These are phyloP conservation scores for Microchirus variegatus DNA, from an alignment of 2,797 vertebrate genomes.

Conservation along the genomic window DNA sequence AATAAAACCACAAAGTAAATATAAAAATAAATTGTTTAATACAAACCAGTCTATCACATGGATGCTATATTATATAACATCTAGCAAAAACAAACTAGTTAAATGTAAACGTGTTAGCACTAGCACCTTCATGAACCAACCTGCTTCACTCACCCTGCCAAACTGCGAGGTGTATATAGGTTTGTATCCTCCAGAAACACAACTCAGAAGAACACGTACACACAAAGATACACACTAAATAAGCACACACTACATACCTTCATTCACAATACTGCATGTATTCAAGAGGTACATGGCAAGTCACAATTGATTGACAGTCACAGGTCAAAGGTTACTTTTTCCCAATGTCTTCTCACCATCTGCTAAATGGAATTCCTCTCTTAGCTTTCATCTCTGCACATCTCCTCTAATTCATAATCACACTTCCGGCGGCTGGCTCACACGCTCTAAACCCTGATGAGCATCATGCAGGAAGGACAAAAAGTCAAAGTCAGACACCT, in stretches of 20 bases:
- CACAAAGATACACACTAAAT: too few relatives aligned
- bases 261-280: not conserved
- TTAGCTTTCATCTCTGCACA: conserved; percentile 14
- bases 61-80: conserved; percentile 12
- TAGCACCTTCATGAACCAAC: conserved; percentile 17
- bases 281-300: not conserved
- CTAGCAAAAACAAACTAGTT: conserved; percentile 43
- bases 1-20: not conserved
- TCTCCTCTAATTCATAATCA: conserved; percentile 23
- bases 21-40: not conserved
- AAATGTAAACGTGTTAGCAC: conserved; percentile 38
- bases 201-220: not conserved
- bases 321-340: conserved; percentile 27
- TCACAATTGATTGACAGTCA: conserved; percentile 18
- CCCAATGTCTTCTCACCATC: conserved; percentile 10
- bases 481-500: conserved; percentile 6
- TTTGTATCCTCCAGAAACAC: too few relatives aligned
- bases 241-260: too few relatives aligned
- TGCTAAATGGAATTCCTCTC: conserved; percentile 16
- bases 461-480: conserved; percentile 2
- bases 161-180: conserved; percentile 12
- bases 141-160: conserved; percentile 7
- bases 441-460: conserved; percentile 6
- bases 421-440: conserved; percentile 6
- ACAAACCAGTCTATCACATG: conserved; percentile 6